Evolutionary conservation across 2,113 vertebrate genomes (phyloP).

Genomic region (Euleptes europaea): DNA sequence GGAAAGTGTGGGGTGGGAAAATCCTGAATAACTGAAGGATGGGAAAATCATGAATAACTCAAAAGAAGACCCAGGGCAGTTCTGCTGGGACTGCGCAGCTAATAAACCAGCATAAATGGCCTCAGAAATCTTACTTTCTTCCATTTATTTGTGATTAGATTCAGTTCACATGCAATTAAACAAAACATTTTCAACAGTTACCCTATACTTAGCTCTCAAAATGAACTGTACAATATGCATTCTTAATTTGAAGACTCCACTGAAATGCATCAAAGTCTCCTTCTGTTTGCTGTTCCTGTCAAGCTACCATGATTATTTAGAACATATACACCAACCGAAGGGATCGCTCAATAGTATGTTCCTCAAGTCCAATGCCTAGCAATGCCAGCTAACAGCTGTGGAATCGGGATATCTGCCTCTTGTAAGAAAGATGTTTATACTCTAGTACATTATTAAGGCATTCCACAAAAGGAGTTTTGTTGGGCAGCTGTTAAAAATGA

Average conservation of each 20-base stretch:
- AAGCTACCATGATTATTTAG: neutral
- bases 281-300: constrained; percentile 8
- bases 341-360: neutral
- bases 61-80: no score
- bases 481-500: neutral
- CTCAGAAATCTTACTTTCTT: constrained; percentile 17
- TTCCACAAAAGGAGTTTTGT: constrained; percentile 5
- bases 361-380: constrained; percentile 1
- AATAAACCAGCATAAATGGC: no score
- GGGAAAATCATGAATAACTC: no score
- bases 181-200: neutral
- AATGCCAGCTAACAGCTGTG: constrained; percentile 27
- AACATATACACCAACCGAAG: neutral
- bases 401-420: constrained; percentile 19
- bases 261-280: neutral
- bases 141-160: neutral
- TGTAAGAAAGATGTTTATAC: neutral
- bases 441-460: neutral
- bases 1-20: no score
- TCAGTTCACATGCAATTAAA: neutral
- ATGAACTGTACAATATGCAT: no score
- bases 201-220: neutral
- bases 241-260: neutral
- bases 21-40: no score
- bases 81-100: no score